These are phyloP conservation scores for Dascillus cervinus DNA, from an alignment of 2,888 invertebrate genomes.

Conservation along the genomic window DNA sequence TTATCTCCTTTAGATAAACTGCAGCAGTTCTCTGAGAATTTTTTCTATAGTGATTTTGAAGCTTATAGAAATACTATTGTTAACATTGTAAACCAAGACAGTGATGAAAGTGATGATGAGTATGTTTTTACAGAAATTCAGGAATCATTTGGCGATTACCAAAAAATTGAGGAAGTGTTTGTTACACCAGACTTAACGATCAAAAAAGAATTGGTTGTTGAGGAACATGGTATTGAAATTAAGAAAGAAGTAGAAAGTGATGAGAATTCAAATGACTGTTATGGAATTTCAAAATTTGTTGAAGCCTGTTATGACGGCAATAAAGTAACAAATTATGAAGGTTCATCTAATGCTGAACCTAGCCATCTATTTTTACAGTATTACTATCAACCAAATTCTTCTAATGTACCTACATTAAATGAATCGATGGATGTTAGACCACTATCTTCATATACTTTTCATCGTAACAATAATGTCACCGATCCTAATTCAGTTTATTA, in stretches of 20 bases:
- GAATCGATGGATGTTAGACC: no score
- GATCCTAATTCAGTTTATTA: no score
- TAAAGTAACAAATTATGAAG: no score
- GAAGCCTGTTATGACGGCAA: conserved; percentile 22
- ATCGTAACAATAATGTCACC: no score
- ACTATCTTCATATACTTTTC: no score
- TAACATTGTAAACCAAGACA: conserved; percentile 6
- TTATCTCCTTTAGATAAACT: conserved; percentile 33
- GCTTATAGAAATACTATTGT: conserved; percentile 35
- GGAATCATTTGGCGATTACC: conserved; percentile 24
- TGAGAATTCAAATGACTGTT: conserved; percentile 10
- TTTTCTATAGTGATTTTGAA: conserved; percentile 35
- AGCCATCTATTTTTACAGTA: no score
- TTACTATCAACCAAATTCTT: no score
- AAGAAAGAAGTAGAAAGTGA: conserved; percentile 24
- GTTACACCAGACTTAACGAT: conserved; percentile 7
- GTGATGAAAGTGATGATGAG: conserved; percentile 11
- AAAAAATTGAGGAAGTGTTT: conserved; percentile 27
- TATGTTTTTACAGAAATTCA: conserved; percentile 31
- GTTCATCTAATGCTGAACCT: no score
- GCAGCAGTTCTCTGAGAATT: conserved; percentile 34
- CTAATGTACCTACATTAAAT: no score
- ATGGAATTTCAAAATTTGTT: conserved; percentile 17
- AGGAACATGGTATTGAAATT: conserved; percentile 34
- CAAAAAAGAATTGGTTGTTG: conserved; percentile 33